Evolutionary conservation across 2,888 invertebrate genomes (phyloP).

Genomic region (Fragum fragum): DNA sequence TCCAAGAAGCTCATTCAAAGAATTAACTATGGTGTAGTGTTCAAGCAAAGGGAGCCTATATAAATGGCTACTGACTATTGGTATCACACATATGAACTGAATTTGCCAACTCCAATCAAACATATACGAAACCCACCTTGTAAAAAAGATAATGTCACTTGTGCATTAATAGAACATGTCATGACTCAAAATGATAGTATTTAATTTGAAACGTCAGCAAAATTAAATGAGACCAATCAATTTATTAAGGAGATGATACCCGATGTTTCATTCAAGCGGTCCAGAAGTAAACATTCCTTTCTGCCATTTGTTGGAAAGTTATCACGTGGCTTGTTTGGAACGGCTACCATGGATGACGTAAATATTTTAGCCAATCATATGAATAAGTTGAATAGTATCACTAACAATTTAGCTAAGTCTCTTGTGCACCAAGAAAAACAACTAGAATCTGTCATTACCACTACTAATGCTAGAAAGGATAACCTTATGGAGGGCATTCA

Average conservation of each 20-base stretch:
- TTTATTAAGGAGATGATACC: conserved; percentile 31
- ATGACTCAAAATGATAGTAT: conserved; percentile 33
- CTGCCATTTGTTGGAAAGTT: conserved; percentile 43
- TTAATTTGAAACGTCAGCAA: conserved; percentile 13
- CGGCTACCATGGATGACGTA: conserved; percentile 50
- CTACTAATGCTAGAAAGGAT: conserved; percentile 38
- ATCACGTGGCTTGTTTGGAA: conserved; percentile 42
- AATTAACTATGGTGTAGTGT: conserved; percentile 53
- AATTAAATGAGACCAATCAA: conserved; percentile 28
- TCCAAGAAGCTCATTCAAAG: conserved; percentile 33
- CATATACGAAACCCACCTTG: conserved; percentile 24
- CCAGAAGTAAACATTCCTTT: conserved; percentile 32
- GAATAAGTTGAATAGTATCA: conserved; percentile 36
- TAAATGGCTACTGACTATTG: conserved; percentile 47
- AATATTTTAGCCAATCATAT: conserved; percentile 40
- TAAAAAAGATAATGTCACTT: conserved; percentile 13
- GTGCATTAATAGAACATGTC: conserved; percentile 35
- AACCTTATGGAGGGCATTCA: conserved; percentile 42
- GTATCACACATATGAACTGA: conserved; percentile 53
- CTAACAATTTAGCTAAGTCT: conserved; percentile 18
- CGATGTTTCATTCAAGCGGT: conserved; percentile 35
- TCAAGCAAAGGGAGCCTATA: conserved; percentile 34
- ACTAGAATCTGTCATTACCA: conserved; percentile 51
- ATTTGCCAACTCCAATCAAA: conserved; percentile 25
- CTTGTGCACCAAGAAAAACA: conserved; percentile 42